Evolutionary conservation across 2,888 invertebrate species (phyloP), one percentile per base, ranked within the genome.

Genomic region (Lomographa bimaculata): DNA sequence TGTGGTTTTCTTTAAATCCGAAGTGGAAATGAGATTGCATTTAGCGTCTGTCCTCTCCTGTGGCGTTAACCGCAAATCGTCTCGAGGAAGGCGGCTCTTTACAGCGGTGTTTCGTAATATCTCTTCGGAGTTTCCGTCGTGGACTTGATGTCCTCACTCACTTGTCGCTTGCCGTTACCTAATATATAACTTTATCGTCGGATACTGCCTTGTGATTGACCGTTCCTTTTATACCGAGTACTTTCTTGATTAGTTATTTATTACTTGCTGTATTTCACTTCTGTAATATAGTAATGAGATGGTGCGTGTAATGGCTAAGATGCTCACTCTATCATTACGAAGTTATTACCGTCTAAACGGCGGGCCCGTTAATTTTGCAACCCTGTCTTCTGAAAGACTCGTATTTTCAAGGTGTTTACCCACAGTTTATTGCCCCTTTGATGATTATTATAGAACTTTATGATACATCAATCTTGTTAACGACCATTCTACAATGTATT

Each of bases 1-100:
- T 81, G 85, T 63, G 80, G 80, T 82, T 75, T 58, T 50, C 61
- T 67, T 71, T 65, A 73, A 79, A 80, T 77, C 69, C 60, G 50
- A 73, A 67, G 73, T 81, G 80, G 78, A 80, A 82, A 81, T 80
- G 79, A 76, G 75, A 64, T 60, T 33, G 66, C 73, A 68, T 68
- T 79, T 75, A 78, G 60, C 66, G 64, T 72, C 65, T 64, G 64
- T 68, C 65, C 61, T 60, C 70, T 27, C 67, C 61, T 60, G 59
- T 66, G 63, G 60, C 60, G 16, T 54, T 54, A 67, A 84, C 86
- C 83, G 70, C 85, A 84, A 83, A 80, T 70, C 66, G 75, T 59
- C 55, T 57, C 47, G 53, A 63, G 69, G 71, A 65, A 65, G 64
- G 60, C 64, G 54, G 64, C 39, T 57, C 69, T 73, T 67, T 75